Conservation (phyloP, 2,888 invertebrate species). For the Drosophila yooni region DNA sequence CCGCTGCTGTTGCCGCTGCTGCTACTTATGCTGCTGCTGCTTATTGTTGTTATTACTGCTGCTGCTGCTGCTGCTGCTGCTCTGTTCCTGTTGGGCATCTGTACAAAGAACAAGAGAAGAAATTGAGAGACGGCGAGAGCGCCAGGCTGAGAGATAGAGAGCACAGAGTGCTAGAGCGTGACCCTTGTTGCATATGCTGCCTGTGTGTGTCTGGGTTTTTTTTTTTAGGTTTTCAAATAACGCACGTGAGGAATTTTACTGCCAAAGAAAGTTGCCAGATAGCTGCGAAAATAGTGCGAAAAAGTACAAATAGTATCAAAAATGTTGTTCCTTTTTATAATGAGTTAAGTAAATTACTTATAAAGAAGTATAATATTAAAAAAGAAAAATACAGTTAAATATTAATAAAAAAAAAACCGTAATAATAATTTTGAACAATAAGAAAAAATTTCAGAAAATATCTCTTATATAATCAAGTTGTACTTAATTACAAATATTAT, state of each 20-base stretch:
- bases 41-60: slow-evolving; percentile 10
- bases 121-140: not conserved
- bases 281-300: not conserved
- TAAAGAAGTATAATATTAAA: not conserved
- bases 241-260: slow-evolving; percentile 52
- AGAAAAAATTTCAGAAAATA: not conserved
- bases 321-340: not conserved
- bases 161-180: slow-evolving; percentile 27
- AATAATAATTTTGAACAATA: not conserved
- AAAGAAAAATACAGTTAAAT: not conserved
- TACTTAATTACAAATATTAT: too few species aligned
- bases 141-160: slow-evolving; percentile 6
- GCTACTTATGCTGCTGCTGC: slow-evolving; percentile 7
- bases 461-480: not conserved
- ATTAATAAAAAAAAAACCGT: not conserved
- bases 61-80: slow-evolving; percentile 12
- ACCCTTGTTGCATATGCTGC: slow-evolving; percentile 63
- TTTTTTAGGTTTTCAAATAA: slow-evolving; percentile 13
- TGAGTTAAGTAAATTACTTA: not conserved
- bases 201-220: not conserved
- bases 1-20: slow-evolving; percentile 6
- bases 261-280: slow-evolving; percentile 42
- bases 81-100: slow-evolving; percentile 46
- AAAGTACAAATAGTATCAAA: not conserved
- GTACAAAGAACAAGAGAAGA: slow-evolving; percentile 19